Conservation (phyloP, 2,797 vertebrate species). For the Oreortyx pictus region DNA sequence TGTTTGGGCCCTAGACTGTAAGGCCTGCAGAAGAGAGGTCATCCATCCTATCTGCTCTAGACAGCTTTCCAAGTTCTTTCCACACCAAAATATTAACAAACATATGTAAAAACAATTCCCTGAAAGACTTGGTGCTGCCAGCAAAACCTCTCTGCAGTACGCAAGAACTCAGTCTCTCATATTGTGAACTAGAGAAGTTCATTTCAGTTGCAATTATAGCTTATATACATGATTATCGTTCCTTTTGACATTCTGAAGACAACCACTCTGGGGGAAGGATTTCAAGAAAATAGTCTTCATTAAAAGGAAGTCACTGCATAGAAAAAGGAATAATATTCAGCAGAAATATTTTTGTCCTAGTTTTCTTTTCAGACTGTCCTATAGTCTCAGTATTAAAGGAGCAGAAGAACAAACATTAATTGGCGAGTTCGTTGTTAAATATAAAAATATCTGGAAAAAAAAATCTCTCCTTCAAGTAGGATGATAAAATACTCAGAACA, state of each 20-base stretch:
- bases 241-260: not conserved
- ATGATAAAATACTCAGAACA: not conserved
- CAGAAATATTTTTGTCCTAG: constrained; percentile 7
- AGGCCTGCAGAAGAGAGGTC: not conserved
- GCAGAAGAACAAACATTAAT: constrained; percentile 24
- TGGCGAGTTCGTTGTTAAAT: constrained; percentile 18
- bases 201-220: not conserved
- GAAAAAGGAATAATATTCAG: not conserved
- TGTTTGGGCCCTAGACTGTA: not conserved
- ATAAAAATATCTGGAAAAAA: constrained; percentile 32
- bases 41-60: not conserved
- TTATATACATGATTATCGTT: not conserved
- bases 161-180: not conserved
- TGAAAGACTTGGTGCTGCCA: not conserved
- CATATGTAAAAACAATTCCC: constrained; percentile 11
- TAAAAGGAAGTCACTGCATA: not conserved
- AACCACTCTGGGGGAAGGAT: not conserved
- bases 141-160: not conserved
- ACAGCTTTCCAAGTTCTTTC: not conserved
- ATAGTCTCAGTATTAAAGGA: constrained; percentile 6
- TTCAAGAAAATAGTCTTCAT: not conserved
- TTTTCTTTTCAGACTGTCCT: constrained; percentile 33
- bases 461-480: not conserved
- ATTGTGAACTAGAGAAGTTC: not conserved
- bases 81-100: not conserved